These are phyloP conservation scores for Tetranychus truncatus DNA, from an alignment of 2,888 invertebrate genomes.

Conservation along the genomic window DNA sequence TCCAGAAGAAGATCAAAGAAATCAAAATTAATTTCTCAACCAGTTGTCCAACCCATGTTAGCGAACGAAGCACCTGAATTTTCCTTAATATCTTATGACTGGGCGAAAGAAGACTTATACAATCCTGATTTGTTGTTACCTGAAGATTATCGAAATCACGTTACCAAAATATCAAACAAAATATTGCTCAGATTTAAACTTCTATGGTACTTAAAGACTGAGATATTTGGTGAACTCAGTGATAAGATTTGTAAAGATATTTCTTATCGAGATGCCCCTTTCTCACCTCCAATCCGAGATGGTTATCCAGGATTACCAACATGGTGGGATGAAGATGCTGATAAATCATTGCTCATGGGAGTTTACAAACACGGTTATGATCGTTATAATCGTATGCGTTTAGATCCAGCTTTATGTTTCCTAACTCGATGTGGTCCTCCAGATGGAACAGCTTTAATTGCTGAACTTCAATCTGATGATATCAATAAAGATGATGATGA, in stretches of 20 bases:
- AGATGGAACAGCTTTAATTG: constrained; percentile 33
- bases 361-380: constrained; percentile 98
- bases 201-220: constrained; percentile 93
- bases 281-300: constrained; percentile 64
- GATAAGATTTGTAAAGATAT: constrained; percentile 67
- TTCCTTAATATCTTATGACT: constrained; percentile 42
- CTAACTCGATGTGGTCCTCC: constrained; percentile 57
- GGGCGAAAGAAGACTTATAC: constrained; percentile 78
- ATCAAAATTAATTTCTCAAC: constrained; percentile 28
- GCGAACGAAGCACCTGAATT: constrained; percentile 10
- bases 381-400: constrained; percentile 87
- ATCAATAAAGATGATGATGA: constrained; percentile 42
- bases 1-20: constrained; percentile 58
- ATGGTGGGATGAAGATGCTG: constrained; percentile 96
- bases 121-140: constrained; percentile 72
- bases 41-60: background rate
- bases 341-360: constrained; percentile 88
- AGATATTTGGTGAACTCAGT: constrained; percentile 81
- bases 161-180: constrained; percentile 81
- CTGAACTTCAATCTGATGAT: constrained; percentile 32
- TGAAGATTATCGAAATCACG: constrained; percentile 84
- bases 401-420: constrained; percentile 83
- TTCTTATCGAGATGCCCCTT: constrained; percentile 65
- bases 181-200: constrained; percentile 81
- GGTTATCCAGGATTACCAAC: constrained; percentile 67